Base-by-base conservation (phyloP, 2,113 vertebrate genomes). In the human region DNA sequence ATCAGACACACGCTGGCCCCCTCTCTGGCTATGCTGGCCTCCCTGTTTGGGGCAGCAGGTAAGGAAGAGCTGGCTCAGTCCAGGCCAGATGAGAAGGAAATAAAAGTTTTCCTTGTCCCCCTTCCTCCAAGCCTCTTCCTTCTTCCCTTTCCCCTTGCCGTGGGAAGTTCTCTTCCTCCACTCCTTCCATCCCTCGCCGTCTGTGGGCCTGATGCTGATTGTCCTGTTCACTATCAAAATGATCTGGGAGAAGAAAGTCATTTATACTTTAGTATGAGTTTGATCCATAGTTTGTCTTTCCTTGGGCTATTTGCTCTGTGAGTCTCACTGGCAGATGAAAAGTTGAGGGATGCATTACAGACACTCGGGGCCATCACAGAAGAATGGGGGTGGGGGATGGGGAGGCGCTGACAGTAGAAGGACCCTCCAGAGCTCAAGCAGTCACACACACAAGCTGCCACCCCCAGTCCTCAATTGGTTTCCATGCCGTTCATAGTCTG, bases 121-220 rank as follows among this genome's bases (percentile, higher is more conserved):
- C 9, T 61, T 75, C 61, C 59, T 76, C 66, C 5, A n/a, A 3
- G 17, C 59, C 3, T 5, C 59, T 93, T 89, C 92, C 87, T 61
- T 25, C 76, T 92, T 92, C 84, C 68, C 66, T 52, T 76, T 82
- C 66, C 75, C 50, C 30, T 35, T 73, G 90, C 87, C n/a, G 3
- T 43, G 81, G 88, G 76, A 75, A 78, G 18, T n/a, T 80, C 57
- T 27, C 17, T 75, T 48, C 17, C 75, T 70, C 40, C 18, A 10
- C 64, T 59, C 57, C 18, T 50, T 4, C 23, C 57, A 30, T 23
- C 57, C 43, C 25, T 52, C 10, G 55, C 14, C 14, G 18, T 48
- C 48, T 9, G 0, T 27, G 22, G 14, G 10, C 20, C 70, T 23
- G 40, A 18, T 10, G 78, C n/a, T 52, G 57, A 3, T 17, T 12